Evolutionary conservation across 2,113 vertebrate species (phyloP), one percentile per base, ranked within the genome.

Genomic region (Macrotus californicus): DNA sequence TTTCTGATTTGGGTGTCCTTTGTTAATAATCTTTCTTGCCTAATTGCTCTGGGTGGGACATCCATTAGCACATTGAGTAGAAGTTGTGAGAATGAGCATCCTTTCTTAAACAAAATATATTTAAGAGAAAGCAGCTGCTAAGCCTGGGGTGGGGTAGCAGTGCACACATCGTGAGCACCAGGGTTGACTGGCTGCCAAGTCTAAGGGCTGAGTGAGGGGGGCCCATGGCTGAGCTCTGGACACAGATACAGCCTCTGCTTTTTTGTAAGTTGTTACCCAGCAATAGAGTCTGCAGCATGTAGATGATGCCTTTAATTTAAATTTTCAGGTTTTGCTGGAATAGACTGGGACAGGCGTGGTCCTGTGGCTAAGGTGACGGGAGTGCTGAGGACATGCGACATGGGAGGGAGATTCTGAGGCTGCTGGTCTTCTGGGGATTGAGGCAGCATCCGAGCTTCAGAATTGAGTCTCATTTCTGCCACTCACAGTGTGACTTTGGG

Each of bases 391-490:
- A 11, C 85, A 2, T 1, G 6, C 19, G 70, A 8, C 39, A 1
- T 1, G 3, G 1, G 3, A 6, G 7, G 39, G 67, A 50, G 64
- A 24, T 2, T 4, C 1, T 1, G 24, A 34, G 66, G 67, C 16
- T 39, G 80, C 15, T 0, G 12, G 82, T 11, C 16, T 29, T 56
- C 52, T 54, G 18, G n/a, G 21, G 6, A 9, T 4, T 7, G 29
- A 13, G 50, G 64, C 46, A 4, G 61, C 22, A 39, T 12, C 67
- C 5, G 18, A 70, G 14, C 19, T 70, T 70, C 67, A 70, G 67
- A 69, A 39, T 70, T 36, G 24, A 70, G 36, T 22, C 67, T 10
- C 67, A 22, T 70, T 70, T 70, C 36, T 39, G 67, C 67, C 18
- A 22, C 22, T 41, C 69, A 14, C 69, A 41, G 2, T 14, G 36